Base-by-base conservation (phyloP, 35 echinoderm and acorn worm genomes). In the Diadema setosum region DNA sequence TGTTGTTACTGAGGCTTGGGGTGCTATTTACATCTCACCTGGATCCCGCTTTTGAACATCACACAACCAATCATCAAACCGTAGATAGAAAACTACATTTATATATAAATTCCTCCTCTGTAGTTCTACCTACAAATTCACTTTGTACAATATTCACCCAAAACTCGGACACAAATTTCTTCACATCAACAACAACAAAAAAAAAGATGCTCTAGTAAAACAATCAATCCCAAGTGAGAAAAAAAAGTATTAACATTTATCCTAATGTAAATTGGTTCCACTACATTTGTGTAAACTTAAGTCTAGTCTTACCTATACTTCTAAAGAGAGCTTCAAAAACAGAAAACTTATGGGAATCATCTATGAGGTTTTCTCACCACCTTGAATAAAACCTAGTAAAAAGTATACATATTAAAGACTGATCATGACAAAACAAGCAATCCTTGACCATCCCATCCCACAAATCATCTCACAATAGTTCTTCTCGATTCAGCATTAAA, bases 11-110 rank as follows among this genome's bases (percentile, higher is more conserved):
- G 9, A 20, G 37, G 73, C 18, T 34, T 78, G 73, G n/a, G n/a
- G n/a, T n/a, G n/a, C 37, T 78, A 78, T 78, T 41, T 78, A 78
- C 73, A 78, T 42, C 37, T 78, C 73, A 35, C 73, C 73, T 78
- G 8, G 40, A 17, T n/a, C 73, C 73, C 73, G n/a, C 48, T 52
- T 52, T 11, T n/a, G 9, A 52, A 78, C 73, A 42, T 24, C 33
- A 78, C 73, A 78, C 73, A 78, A 52, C 9, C 73, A 39, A 41
- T 52, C 48, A 52, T n/a, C 48, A 52, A n/a, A n/a, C 48, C 9
- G 73, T 78, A 78, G 73, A 39, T 78, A 78, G 73, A 78, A 39
- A 39, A 78, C 73, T 78, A 78, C 73, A 3, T 9, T n/a, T 41
- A 78, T 78, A 78, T 78, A 78, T 78, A 78, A n/a, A 78, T 78